Conservation (phyloP, 2,888 invertebrate species). For the Entomobrya proxima region DNA sequence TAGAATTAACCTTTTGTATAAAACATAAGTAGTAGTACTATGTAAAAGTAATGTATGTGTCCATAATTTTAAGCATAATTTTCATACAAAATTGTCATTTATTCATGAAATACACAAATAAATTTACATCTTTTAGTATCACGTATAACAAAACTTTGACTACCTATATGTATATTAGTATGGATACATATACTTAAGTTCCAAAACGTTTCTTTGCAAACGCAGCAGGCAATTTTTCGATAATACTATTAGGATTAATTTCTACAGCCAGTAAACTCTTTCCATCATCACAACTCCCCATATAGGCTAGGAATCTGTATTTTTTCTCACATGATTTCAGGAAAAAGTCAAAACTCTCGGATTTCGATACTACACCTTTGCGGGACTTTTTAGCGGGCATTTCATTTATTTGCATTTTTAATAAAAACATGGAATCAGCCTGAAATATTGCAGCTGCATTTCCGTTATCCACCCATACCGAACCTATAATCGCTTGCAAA, state of each 20-base stretch:
- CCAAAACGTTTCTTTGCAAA: conserved; percentile 74
- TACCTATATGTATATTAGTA: too few species aligned
- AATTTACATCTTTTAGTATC: too few species aligned
- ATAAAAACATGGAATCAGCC: conserved; percentile 66
- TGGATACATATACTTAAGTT: conserved; percentile 17
- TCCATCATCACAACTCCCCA: conserved; percentile 64
- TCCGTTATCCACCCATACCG: conserved; percentile 69
- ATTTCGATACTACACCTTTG: conserved; percentile 23
- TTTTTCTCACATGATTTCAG: conserved; percentile 69
- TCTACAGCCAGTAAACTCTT: conserved; percentile 67
- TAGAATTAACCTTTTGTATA: too few species aligned
- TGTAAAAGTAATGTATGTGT: too few species aligned
- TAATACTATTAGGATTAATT: conserved; percentile 71
- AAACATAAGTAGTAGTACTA: too few species aligned
- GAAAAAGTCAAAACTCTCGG: conserved; percentile 55
- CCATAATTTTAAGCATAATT: too few species aligned
- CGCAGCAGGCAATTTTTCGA: conserved; percentile 73
- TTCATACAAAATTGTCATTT: too few species aligned
- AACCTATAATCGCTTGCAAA: conserved; percentile 69
- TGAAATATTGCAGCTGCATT: conserved; percentile 65
- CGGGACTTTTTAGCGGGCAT: conserved; percentile 54
- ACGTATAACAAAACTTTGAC: too few species aligned
- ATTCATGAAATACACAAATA: too few species aligned
- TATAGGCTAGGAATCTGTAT: conserved; percentile 69
- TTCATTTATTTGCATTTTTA: conserved; percentile 61